These are phyloP conservation scores for Acronicta leporina DNA, from an alignment of 2,888 invertebrate genomes.

Conservation along the genomic window DNA sequence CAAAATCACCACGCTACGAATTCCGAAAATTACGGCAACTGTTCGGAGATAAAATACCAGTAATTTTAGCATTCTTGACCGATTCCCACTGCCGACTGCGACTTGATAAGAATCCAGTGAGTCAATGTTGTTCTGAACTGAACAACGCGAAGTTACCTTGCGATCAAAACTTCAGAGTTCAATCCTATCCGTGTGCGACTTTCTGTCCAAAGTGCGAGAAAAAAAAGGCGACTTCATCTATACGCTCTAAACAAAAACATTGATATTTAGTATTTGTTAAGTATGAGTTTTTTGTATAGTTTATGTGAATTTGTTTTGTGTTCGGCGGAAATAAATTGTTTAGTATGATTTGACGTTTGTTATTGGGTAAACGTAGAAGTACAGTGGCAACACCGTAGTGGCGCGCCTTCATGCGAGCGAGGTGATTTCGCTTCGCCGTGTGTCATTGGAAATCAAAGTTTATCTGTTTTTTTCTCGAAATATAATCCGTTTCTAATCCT, in stretches of 20 bases:
- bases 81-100: constrained; percentile 41
- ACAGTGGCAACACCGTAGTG: constrained; percentile 76
- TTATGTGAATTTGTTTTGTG: constrained; percentile 13
- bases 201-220: constrained; percentile 63
- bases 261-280: constrained; percentile 3
- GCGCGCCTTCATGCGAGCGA: constrained; percentile 76
- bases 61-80: constrained; percentile 58
- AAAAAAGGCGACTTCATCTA: constrained; percentile 15
- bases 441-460: constrained; percentile 81
- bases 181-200: constrained; percentile 59
- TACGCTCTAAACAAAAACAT: constrained; percentile 13
- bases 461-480: constrained; percentile 76
- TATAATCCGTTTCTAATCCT: constrained; percentile 69
- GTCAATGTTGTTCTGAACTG: constrained; percentile 45
- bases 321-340: constrained; percentile 38
- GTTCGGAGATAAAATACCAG: constrained; percentile 52
- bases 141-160: constrained; percentile 41
- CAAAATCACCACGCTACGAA: constrained; percentile 34
- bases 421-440: constrained; percentile 70
- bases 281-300: constrained; percentile 12
- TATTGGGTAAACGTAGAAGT: constrained; percentile 51
- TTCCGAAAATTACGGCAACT: constrained; percentile 45
- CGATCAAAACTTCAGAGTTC: constrained; percentile 43
- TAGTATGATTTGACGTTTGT: constrained; percentile 47
- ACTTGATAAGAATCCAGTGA: constrained; percentile 34